phyloP scores from a whole-genome alignment of 2,113 vertebrate genomes.

The Zeus faber region DNA sequence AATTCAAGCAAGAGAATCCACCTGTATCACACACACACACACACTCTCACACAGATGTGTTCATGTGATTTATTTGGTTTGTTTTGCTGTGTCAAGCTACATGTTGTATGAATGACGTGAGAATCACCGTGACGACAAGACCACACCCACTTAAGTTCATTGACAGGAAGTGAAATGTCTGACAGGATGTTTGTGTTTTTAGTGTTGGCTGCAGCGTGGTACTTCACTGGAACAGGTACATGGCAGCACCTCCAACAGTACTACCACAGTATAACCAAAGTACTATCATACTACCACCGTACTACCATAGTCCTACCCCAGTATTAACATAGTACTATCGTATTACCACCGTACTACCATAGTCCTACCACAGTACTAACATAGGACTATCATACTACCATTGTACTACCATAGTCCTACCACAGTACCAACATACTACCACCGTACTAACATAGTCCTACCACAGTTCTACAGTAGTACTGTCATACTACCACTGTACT shows the following conservation, averaged over 20 bases:
- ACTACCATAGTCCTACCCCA: neutral
- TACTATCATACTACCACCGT: neutral
- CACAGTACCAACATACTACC: neutral
- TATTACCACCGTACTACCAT: too few species aligned
- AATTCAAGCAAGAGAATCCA: too few species aligned
- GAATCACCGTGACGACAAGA: neutral
- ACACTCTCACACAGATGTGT: too few species aligned
- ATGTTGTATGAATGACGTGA: neutral
- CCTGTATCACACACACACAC: too few species aligned
- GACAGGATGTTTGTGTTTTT: conserved; percentile 15
- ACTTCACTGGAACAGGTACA: conserved; percentile 34
- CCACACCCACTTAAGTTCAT: neutral
- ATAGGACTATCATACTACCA: neutral
- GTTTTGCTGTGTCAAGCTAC: neutral
- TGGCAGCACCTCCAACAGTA: neutral
- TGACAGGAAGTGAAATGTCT: neutral
- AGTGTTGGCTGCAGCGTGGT: conserved; percentile 54
- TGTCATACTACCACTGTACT: neutral
- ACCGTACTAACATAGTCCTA: neutral
- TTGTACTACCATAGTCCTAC: neutral
- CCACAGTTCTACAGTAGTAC: neutral
- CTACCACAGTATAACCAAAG: neutral
- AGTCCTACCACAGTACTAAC: too few species aligned
- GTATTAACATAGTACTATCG: neutral
- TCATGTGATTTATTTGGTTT: too few species aligned